Evolutionary conservation across 2,113 vertebrate genomes (phyloP), one percentile per base, ranked within the genome.

Genomic region (Telmatochromis sp.): DNA sequence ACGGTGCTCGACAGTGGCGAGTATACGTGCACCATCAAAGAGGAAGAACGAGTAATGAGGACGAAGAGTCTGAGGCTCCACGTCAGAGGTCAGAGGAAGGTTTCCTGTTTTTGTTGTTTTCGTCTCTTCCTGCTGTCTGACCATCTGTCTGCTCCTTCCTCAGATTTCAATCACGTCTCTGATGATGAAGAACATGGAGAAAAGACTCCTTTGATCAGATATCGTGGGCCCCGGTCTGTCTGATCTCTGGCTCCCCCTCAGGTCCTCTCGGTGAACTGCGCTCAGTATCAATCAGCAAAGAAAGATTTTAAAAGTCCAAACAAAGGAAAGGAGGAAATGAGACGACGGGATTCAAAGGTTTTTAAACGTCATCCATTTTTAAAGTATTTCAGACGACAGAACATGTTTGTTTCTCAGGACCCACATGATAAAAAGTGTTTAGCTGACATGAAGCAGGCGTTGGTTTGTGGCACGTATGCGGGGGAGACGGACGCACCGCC

Each of bases 1-100:
- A 49, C 15, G 1, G 23, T 75, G 23, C 70, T 75, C 14, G 70
- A 75, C 42, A 31, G 23, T 5, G 70, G 70, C 42, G 9, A 75
- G 70, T 75, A 75, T 28, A 49, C 10, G 42, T 49, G 70, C 42
- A 75, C 70, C 23, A 28, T 75, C 70, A 75, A 28, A 31, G 70
- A 75, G 23, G 40, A 75, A 17, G 70, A 47, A 1, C 70, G 14
- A 45, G 15, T 75, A 3, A 4, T 75, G 70, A 75, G 15, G 23
- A 31, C 9, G 6, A 75, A 47, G 70, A 11, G 15, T 49, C 70
- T 75, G 70, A 75, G 70, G 70, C 70, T 75, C 42, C 42, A 47
- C 1, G 23, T 75, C 23, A 75, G 70, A 75, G 70, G 70, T 75
- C 23, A 75, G 70, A 49, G 42, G 42, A 49, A 28, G 70, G 37